Conservation (phyloP, 2,797 vertebrate species). For the Onychomys torridus region DNA sequence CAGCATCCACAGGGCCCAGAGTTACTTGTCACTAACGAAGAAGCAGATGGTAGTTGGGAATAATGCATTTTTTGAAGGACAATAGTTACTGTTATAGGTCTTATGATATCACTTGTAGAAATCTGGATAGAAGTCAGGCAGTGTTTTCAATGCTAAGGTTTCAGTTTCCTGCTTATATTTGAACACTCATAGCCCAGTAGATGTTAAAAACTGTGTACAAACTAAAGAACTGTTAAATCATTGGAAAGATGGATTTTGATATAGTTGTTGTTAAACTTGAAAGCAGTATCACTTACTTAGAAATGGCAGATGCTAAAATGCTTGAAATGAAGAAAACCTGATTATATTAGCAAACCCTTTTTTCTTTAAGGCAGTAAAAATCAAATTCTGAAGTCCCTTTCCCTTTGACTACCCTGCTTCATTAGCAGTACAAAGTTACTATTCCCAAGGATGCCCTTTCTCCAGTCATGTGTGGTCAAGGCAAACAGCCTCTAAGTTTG, state of each 20-base stretch:
- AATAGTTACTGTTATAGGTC: not conserved
- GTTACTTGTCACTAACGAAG: not conserved
- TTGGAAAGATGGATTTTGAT: not conserved
- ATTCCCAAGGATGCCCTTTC: not conserved
- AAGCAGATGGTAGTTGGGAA: not conserved
- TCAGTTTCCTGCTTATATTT: not conserved
- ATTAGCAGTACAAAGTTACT: not conserved
- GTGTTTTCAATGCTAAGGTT: not conserved
- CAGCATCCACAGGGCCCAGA: too few relatives aligned
- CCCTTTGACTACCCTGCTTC: not conserved
- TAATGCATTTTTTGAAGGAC: not conserved
- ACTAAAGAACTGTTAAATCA: not conserved
- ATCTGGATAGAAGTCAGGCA: not conserved
- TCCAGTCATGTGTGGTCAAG: not conserved
- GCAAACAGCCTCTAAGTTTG: not conserved
- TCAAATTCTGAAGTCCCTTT: not conserved
- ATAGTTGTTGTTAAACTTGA: not conserved
- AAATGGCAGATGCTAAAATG: slow-evolving; percentile 1
- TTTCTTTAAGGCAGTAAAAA: not conserved
- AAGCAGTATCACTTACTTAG: not conserved
- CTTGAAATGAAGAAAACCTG: slow-evolving; percentile 5
- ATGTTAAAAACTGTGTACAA: not conserved
- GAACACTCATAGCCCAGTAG: not conserved
- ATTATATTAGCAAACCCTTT: not conserved
- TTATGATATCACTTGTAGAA: not conserved